Percentiles rank a stretch among this genome's conserved stretches.
These are phyloP conservation scores for Phrynocephalus forsythii DNA, from an alignment of 2,797 vertebrate species.

Conservation along the genomic window DNA sequence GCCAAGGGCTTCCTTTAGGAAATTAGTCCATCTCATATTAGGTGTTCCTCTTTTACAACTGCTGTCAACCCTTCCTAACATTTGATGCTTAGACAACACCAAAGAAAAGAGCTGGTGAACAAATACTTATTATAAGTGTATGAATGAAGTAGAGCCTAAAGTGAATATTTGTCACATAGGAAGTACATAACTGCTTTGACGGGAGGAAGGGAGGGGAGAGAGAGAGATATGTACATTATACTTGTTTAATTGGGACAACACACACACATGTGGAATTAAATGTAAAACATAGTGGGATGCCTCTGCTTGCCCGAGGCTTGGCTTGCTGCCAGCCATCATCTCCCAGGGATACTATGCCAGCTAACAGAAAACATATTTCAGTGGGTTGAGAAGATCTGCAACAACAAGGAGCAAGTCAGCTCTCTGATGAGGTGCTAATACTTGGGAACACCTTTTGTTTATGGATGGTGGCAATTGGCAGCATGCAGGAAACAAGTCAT, in stretches of 20 bases:
- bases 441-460: not conserved
- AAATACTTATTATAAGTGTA: too few relatives aligned
- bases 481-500: not conserved
- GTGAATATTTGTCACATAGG: too few relatives aligned
- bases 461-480: not conserved
- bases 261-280: conserved; percentile 29
- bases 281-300: not conserved
- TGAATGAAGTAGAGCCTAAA: too few relatives aligned
- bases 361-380: conserved; percentile 52
- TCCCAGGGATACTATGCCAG: conserved; percentile 37
- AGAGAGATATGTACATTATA: not conserved
- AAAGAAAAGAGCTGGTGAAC: too few relatives aligned
- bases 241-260: not conserved
- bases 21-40: too few relatives aligned
- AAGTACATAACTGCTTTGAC: too few relatives aligned
- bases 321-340: conserved; percentile 48
- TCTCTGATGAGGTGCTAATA: conserved; percentile 36
- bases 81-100: too few relatives aligned
- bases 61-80: too few relatives aligned
- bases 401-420: conserved; percentile 9
- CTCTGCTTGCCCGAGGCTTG: conserved; percentile 27
- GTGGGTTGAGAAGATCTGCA: conserved; percentile 41
- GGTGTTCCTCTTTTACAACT: too few relatives aligned
- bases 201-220: not conserved
- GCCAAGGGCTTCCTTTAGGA: too few relatives aligned